Evolutionary conservation across 2,888 invertebrate genomes (phyloP), one percentile per base, ranked within the genome.

Genomic region (Mantis religiosa): DNA sequence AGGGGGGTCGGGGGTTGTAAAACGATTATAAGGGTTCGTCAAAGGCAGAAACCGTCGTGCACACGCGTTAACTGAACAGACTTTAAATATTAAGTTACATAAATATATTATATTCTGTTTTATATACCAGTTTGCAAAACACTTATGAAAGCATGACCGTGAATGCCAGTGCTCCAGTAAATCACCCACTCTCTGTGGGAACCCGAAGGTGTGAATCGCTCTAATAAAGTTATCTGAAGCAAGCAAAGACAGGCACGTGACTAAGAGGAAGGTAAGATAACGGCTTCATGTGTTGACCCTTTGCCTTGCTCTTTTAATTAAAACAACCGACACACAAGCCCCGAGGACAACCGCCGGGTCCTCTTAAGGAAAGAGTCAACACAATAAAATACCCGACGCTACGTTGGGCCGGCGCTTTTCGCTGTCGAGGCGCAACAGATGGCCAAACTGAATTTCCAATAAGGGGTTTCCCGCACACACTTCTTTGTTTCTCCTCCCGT

Each of bases 361-460:
- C 86, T 86, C 86, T 86, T 86, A 86, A 81, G 86, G 81, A 81
- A 28, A 28, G 81, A 86, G 86, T 86, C 86, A 86, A 86, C 86
- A 86, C 86, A 86, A 86, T 86, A 86, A 86, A 86, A 86, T 47
- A 30, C 47, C 34, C 28, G 28, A 41, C 81, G 71, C 27, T 71
- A 28, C 54, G 71, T 71, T 86, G 86, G 47, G 41, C 27, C 84
- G 30, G 15, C 84, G 30, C 84, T 41, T 84, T 41, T 9, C n/a
- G 41, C 41, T 47, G 34, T 15, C 54, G 54, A 71, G 54, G 14
- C 54, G 86, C 86, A 86, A 86, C 86, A 86, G 86, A 86, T 86
- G 86, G 86, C 81, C 20, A 27, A 28, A 54, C 25, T 71, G 20
- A 15, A 71, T 71, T 71, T 71, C 25, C 54, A 71, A 71, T 71